These are phyloP conservation scores for Drosophila tanythrix DNA, from an alignment of 2,888 invertebrate species.

Conservation along the genomic window DNA sequence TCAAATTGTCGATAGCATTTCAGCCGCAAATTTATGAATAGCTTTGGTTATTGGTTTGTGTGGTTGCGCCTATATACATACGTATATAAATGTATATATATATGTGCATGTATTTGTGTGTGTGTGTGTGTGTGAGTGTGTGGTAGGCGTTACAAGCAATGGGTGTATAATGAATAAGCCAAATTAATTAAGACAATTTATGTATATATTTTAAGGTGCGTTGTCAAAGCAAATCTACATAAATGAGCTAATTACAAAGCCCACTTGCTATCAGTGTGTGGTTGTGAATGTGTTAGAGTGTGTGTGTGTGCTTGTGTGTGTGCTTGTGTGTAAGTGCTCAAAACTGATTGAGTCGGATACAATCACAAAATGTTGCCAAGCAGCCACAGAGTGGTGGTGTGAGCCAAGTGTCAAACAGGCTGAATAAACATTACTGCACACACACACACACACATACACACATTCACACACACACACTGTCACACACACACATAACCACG, in stretches of 20 bases:
- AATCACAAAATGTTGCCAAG: constrained; percentile 54
- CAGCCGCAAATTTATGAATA: constrained; percentile 73
- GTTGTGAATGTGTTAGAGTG: constrained; percentile 1
- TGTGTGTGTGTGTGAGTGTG: neutral
- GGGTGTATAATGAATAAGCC: constrained; percentile 69
- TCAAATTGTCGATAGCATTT: constrained; percentile 64
- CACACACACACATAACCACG: neutral
- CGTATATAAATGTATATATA: neutral
- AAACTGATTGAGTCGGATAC: constrained; percentile 67
- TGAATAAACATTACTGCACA: constrained; percentile 39
- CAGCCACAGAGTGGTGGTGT: constrained; percentile 29
- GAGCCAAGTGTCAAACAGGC: constrained; percentile 5
- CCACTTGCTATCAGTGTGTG: neutral
- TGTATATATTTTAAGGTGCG: constrained; percentile 52
- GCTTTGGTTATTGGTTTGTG: constrained; percentile 59
- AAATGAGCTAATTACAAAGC: constrained; percentile 72
- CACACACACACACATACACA: constrained; percentile 6
- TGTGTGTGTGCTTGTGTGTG: neutral
- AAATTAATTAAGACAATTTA: constrained; percentile 77
- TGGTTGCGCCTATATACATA: neutral
- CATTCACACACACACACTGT: neutral
- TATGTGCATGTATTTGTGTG: neutral
- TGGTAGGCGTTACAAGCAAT: constrained; percentile 7
- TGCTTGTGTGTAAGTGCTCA: constrained; percentile 15
- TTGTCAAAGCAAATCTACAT: constrained; percentile 78